phyloP scores from a whole-genome alignment of 2,797 vertebrate genomes.

The Megalops cyprinoides region DNA sequence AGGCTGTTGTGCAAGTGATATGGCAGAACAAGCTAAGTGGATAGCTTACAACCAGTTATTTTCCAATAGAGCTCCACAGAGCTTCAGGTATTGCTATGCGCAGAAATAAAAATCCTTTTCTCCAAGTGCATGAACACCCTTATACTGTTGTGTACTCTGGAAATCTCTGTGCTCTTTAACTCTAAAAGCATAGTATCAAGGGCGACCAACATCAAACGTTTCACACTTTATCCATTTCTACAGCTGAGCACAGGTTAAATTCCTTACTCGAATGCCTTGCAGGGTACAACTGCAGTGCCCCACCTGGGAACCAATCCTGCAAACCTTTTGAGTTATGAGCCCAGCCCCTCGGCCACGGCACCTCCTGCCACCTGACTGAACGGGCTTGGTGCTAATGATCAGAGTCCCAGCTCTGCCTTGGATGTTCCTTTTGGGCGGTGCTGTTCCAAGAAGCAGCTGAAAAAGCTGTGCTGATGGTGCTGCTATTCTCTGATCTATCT shows the following conservation, averaged over 20 bases:
- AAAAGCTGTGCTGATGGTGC: neutral
- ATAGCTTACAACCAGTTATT: too few relatives aligned
- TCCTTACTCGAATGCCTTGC: neutral
- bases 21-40: too few relatives aligned
- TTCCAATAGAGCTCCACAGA: too few relatives aligned
- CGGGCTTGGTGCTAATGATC: neutral
- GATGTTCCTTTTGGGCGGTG: neutral
- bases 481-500: neutral
- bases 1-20: too few relatives aligned
- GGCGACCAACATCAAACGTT: neutral
- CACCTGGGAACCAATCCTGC: neutral
- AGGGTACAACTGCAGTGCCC: neutral
- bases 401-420: neutral
- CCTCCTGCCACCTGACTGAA: neutral
- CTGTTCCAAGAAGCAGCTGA: neutral
- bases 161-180: too few relatives aligned
- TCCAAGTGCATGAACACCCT: too few relatives aligned
- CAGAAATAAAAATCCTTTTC: too few relatives aligned
- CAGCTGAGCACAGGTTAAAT: neutral
- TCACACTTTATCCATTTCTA: neutral
- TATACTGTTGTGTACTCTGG: neutral
- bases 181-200: too few relatives aligned
- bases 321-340: neutral
- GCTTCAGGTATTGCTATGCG: too few relatives aligned
- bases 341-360: too few relatives aligned